phyloP scores from a whole-genome alignment of 2,113 vertebrate species.

The Poeciliopsis turrubarensis region DNA sequence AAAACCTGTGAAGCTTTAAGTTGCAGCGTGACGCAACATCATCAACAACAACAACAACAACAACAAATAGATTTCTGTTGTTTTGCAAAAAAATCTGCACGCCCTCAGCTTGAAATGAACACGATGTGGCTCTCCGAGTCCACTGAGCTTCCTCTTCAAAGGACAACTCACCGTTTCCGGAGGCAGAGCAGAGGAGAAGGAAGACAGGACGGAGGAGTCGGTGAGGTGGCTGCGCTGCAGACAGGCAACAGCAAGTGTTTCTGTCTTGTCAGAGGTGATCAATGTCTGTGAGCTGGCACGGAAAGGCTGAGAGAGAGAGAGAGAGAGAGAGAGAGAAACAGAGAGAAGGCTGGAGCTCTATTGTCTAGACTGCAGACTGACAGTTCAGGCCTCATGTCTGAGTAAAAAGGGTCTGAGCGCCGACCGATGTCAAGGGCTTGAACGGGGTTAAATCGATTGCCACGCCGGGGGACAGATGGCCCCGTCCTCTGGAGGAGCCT shows the following conservation, averaged over 20 bases:
- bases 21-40: too few relatives aligned
- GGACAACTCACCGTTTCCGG: neutral
- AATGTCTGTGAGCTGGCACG: slow-evolving; percentile 48
- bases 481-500: slow-evolving; percentile 12
- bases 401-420: slow-evolving; percentile 17
- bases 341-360: slow-evolving; percentile 38
- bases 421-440: slow-evolving; percentile 29
- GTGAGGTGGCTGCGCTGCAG: slow-evolving; percentile 37
- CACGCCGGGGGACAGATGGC: slow-evolving; percentile 36
- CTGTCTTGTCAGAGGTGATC: slow-evolving; percentile 53
- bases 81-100: too few relatives aligned
- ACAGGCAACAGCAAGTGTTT: slow-evolving; percentile 50
- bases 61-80: too few relatives aligned
- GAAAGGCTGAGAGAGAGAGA: slow-evolving; percentile 19
- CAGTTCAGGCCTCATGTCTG: slow-evolving; percentile 34
- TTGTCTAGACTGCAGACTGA: slow-evolving; percentile 45
- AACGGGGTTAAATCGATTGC: slow-evolving; percentile 39
- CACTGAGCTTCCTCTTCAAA: slow-evolving; percentile 2
- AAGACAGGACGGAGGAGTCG: slow-evolving; percentile 11
- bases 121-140: neutral
- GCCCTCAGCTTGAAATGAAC: neutral
- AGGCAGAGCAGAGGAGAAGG: slow-evolving; percentile 5
- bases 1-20: too few relatives aligned
- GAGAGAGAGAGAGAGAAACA: neutral
- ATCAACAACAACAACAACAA: too few relatives aligned